These are phyloP conservation scores for Kryptolebias marmoratus DNA, from an alignment of 2,113 vertebrate species.

Conservation along the genomic window DNA sequence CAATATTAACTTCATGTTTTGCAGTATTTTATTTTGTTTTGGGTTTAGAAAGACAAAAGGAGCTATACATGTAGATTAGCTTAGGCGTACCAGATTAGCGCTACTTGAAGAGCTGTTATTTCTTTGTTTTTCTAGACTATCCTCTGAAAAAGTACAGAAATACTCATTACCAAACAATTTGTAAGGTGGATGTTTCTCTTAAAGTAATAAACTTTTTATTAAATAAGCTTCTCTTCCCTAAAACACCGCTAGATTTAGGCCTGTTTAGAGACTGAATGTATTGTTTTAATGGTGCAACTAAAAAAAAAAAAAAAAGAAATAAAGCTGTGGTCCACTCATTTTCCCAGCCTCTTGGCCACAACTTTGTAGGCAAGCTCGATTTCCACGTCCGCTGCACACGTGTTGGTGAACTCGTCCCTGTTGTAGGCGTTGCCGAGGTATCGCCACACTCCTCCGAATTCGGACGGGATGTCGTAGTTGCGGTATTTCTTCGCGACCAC, in stretches of 20 bases:
- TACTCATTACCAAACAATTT: too few relatives aligned
- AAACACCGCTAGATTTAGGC: neutral
- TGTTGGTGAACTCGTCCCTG: constrained; percentile 94
- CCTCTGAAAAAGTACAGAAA: neutral
- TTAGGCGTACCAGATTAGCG: neutral
- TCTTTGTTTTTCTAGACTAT: neutral
- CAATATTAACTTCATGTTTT: neutral
- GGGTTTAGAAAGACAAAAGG: neutral
- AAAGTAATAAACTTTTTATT: too few relatives aligned
- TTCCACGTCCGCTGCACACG: constrained; percentile 90
- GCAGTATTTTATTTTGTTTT: neutral
- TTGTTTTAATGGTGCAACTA: neutral
- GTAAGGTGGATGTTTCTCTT: too few relatives aligned
- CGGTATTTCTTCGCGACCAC: constrained; percentile 95
- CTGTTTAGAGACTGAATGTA: neutral
- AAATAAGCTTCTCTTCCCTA: neutral
- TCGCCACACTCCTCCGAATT: constrained; percentile 89
- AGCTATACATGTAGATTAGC: neutral
- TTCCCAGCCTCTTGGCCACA: constrained; percentile 90
- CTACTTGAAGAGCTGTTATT: neutral
- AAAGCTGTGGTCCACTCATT: constrained; percentile 59
- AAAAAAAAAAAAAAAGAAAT: neutral
- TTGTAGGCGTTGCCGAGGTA: constrained; percentile 91
- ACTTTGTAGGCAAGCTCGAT: constrained; percentile 93
- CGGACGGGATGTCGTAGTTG: constrained; percentile 90